phyloP scores from a whole-genome alignment of 2,888 invertebrate species.

The Cynaeus angustus region DNA sequence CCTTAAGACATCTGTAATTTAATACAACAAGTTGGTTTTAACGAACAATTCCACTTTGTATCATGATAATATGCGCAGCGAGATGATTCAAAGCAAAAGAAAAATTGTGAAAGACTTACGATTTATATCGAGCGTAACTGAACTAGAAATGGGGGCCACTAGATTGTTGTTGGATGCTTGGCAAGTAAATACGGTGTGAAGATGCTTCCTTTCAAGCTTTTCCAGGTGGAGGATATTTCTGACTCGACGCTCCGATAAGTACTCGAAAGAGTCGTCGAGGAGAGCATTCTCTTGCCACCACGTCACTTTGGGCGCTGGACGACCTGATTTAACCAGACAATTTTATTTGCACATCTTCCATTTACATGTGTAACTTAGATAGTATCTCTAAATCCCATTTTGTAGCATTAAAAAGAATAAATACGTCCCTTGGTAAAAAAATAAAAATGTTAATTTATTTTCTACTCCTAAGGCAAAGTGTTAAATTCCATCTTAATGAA shows the following conservation, averaged over 20 bases:
- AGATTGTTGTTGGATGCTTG: slow-evolving; percentile 84
- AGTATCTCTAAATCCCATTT: no score
- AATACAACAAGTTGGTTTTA: slow-evolving; percentile 29
- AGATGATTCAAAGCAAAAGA: no score
- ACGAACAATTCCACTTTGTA: slow-evolving; percentile 22
- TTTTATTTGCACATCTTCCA: no score
- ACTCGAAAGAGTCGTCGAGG: slow-evolving; percentile 81
- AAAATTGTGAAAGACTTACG: slow-evolving; percentile 74
- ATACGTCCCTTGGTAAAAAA: no score
- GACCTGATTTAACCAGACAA: slow-evolving; percentile 73
- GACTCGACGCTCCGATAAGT: slow-evolving; percentile 79
- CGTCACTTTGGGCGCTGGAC: slow-evolving; percentile 82
- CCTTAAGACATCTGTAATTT: slow-evolving; percentile 35
- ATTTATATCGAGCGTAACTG: slow-evolving; percentile 81
- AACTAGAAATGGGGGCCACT: slow-evolving; percentile 79
- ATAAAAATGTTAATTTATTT: no score
- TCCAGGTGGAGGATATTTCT: slow-evolving; percentile 81
- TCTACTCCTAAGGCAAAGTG: no score
- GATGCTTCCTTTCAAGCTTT: slow-evolving; percentile 80
- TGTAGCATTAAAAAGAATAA: no score
- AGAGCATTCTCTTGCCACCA: slow-evolving; percentile 87
- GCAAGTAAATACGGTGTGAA: slow-evolving; percentile 80
- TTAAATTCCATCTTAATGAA: no score
- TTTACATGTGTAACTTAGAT: no score
- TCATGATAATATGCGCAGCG: no score